These are phyloP conservation scores for Cryptotis parvus DNA, from an alignment of 2,113 vertebrate genomes.

Conservation along the genomic window DNA sequence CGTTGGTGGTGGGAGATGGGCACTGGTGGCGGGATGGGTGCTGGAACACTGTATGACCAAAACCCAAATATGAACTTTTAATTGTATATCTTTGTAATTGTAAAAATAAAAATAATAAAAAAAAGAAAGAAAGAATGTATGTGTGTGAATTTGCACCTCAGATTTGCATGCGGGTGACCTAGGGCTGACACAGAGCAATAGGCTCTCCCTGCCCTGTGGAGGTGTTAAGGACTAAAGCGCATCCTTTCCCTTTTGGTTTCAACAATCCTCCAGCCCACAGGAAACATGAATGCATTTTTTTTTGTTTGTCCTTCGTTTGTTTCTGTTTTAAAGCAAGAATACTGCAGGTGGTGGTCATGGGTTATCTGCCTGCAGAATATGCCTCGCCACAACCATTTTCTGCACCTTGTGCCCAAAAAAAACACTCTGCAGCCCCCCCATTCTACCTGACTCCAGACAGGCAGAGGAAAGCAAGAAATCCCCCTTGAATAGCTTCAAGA, in stretches of 20 bases:
- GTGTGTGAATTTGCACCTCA: neutral
- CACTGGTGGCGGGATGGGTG: too few species aligned
- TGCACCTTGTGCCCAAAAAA: neutral
- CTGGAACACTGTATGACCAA: too few species aligned
- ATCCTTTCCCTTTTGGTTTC: too few species aligned
- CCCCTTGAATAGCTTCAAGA: constrained; percentile 12
- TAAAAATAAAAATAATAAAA: too few species aligned
- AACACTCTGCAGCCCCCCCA: neutral
- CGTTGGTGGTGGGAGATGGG: too few species aligned
- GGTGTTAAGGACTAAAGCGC: neutral
- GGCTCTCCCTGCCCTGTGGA: fast-evolving
- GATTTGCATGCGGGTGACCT: too few species aligned
- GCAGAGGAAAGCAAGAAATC: neutral
- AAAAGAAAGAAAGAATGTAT: neutral
- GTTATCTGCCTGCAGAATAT: neutral
- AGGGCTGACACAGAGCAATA: neutral
- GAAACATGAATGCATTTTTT: neutral
- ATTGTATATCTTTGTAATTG: too few species aligned
- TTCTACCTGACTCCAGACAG: neutral
- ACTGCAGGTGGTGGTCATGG: fast-evolving
- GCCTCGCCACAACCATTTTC: neutral
- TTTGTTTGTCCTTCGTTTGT: too few species aligned
- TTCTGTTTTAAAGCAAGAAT: neutral
- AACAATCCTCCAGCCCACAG: neutral
- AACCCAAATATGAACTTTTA: too few species aligned